Evolutionary conservation across 2,797 vertebrate genomes (phyloP), one percentile per base, ranked within the genome.

Genomic region (Thaleichthys pacificus): DNA sequence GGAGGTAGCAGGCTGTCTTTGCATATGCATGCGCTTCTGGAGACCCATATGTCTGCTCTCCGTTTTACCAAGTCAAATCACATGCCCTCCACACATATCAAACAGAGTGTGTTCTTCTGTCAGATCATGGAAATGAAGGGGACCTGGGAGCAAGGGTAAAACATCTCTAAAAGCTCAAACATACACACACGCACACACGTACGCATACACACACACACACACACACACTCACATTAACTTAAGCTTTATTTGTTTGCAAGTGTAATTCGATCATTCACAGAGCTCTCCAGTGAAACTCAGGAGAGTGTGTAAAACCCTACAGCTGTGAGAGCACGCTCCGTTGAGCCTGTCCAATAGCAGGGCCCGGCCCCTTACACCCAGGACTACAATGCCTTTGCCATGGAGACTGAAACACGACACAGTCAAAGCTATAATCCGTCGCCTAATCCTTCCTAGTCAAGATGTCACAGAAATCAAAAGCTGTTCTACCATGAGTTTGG

Each of bases 11-110:
- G 77, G 76, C 77, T 83, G 82, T 79, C 83, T 66, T 70, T 92
- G 84, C 89, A 93, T 93, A 93, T 93, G 90, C 86, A 93, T 93
- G 89, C 68, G 71, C 91, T 86, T 91, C 88, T 92, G 92, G 79
- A 82, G 42, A 78, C 62, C 87, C 92, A 92, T 91, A 91, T 93
- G 92, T 42, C 80, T 65, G 72, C 58, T 3, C 19, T 61, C 35
- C 6, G 79, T 65, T 89, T 90, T 91, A 91, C 86, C 91, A 89
- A 91, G 89, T 92, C 86, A 90, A 91, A 93, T 91, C 83, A 86
- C 87, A 63, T 61, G 69, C 64, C 54, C 68, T 15, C 21, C 68
- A 65, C 75, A 66, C 58, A 77, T 78, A 76, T 78, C 67, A 80
- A 76, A 84, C 61, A 73, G 42, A 78, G 61, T 19, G 42, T 3